Percentiles rank a stretch among this genome's conserved stretches.
These are phyloP conservation scores for Nephotettix cincticeps DNA, from an alignment of 1,140 invertebrate genomes.

Conservation along the genomic window DNA sequence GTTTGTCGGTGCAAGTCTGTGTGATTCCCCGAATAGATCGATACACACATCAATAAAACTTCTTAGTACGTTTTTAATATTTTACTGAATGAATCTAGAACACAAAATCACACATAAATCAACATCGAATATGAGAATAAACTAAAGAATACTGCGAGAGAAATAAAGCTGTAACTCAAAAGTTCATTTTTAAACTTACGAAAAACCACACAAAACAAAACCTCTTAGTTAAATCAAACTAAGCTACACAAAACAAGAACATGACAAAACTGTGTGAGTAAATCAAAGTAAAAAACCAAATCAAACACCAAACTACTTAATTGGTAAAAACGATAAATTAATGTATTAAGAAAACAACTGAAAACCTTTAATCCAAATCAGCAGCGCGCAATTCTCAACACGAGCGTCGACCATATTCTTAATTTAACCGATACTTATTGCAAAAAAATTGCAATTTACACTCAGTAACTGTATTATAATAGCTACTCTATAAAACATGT, in stretches of 20 bases:
- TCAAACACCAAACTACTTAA: constrained; percentile 17
- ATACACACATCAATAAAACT: not conserved
- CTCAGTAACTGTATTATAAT: too few species aligned
- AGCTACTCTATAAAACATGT: constrained; percentile 8
- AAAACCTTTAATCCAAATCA: not conserved
- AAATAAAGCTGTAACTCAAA: too few species aligned
- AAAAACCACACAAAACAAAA: constrained; percentile 14
- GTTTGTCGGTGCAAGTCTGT: constrained; percentile 34
- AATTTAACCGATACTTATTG: constrained; percentile 6
- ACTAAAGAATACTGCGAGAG: too few species aligned
- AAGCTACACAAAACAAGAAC: constrained; percentile 5
- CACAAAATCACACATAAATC: constrained; percentile 25
- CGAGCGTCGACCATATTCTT: not conserved
- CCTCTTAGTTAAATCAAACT: not conserved
- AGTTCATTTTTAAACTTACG: too few species aligned
- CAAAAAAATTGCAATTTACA: not conserved
- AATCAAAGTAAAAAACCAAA: constrained; percentile 10
- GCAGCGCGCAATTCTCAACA: not conserved
- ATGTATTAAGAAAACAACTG: constrained; percentile 15
- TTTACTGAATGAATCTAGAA: constrained; percentile 15
- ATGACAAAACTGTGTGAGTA: constrained; percentile 10
- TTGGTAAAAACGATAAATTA: constrained; percentile 5
- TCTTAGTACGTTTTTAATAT: not conserved
- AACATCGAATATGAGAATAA: constrained; percentile 8
- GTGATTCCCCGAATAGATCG: constrained; percentile 26